phyloP scores from a whole-genome alignment of 2,888 invertebrate genomes.

The Eurytoma adleriae region DNA sequence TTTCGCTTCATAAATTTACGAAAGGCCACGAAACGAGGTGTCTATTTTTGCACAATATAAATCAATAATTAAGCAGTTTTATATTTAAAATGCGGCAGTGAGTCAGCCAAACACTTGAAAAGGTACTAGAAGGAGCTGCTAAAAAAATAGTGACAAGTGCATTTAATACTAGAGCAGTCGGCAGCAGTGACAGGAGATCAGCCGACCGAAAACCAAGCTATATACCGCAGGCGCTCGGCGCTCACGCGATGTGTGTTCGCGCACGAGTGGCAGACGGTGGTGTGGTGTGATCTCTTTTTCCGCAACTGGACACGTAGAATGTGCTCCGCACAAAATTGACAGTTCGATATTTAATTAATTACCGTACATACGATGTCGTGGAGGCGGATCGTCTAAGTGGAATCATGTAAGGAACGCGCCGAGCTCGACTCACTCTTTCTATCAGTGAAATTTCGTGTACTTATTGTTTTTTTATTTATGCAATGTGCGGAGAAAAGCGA shows the following conservation, averaged over 20 bases:
- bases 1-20: background rate
- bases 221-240: too few species aligned
- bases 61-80: constrained; percentile 24
- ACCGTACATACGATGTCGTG: constrained; percentile 2
- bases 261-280: background rate
- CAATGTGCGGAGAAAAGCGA: background rate
- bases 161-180: background rate
- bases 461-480: background rate
- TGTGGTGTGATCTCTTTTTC: constrained; percentile 26
- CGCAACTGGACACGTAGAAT: constrained; percentile 33
- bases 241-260: constrained; percentile 23
- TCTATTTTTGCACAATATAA: constrained; percentile 16
- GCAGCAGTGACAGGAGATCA: constrained; percentile 2
- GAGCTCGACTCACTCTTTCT: background rate
- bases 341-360: constrained; percentile 50
- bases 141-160: background rate
- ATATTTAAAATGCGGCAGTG: constrained; percentile 14
- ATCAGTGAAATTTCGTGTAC: background rate
- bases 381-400: constrained; percentile 10
- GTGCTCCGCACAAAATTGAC: constrained; percentile 22
- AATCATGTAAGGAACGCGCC: constrained; percentile 26
- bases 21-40: background rate
- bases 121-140: background rate
- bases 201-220: constrained; percentile 16
- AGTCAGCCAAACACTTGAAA: background rate